These are phyloP conservation scores for Grantiella picta DNA, from an alignment of 2,113 vertebrate species.

Conservation along the genomic window DNA sequence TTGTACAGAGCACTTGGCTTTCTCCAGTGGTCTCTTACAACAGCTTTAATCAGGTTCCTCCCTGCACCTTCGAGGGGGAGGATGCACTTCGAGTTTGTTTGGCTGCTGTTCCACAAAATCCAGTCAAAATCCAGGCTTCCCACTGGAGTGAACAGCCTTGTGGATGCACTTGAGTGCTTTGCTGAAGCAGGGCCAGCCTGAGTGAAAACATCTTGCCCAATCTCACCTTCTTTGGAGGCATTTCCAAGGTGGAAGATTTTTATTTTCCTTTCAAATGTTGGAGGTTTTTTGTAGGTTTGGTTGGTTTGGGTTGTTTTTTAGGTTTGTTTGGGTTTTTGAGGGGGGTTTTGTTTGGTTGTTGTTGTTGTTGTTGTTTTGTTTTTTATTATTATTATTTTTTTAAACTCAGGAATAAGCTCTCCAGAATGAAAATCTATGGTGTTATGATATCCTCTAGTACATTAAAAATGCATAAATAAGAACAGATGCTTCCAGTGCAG, in stretches of 20 bases:
- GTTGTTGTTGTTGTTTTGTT: too few species aligned
- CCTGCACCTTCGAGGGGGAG: not conserved
- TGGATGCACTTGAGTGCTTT: not conserved
- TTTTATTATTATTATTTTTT: too few species aligned
- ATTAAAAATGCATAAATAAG: slow-evolving; percentile 13
- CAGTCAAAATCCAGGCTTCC: not conserved
- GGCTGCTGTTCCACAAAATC: not conserved
- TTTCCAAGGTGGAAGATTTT: not conserved
- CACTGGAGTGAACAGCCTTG: not conserved
- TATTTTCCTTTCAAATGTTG: not conserved
- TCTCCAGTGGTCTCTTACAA: not conserved
- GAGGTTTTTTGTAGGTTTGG: not conserved
- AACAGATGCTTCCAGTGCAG: slow-evolving; percentile 4
- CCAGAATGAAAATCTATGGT: not conserved
- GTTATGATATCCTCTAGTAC: not conserved
- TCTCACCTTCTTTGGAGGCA: not conserved
- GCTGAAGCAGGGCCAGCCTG: not conserved
- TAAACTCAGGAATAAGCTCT: not conserved
- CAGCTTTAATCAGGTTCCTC: slow-evolving; percentile 2
- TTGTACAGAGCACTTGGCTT: slow-evolving; percentile 22
- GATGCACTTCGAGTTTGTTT: not conserved
- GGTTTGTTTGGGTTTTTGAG: not conserved
- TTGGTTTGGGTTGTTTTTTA: not conserved
- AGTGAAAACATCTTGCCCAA: not conserved
- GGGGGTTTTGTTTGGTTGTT: too few species aligned